Percentiles rank a stretch among this genome's conserved stretches.
These are phyloP conservation scores for Pterostichus niger DNA, from an alignment of 2,888 invertebrate species.

Conservation along the genomic window DNA sequence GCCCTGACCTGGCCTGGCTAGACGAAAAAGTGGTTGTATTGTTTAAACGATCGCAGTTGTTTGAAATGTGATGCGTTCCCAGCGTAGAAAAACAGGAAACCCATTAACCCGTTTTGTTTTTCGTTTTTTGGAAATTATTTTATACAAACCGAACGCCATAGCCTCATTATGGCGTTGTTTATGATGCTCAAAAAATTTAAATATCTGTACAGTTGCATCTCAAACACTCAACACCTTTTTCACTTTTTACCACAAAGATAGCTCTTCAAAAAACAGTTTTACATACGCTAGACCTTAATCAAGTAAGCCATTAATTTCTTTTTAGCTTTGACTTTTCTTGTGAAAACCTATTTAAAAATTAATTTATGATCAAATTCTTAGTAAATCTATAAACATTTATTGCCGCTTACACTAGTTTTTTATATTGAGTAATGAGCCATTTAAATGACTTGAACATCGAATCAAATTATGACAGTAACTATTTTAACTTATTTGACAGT, in stretches of 20 bases:
- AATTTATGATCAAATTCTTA: too few relatives aligned
- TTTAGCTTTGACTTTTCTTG: too few relatives aligned
- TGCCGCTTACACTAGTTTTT: too few relatives aligned
- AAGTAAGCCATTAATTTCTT: too few relatives aligned
- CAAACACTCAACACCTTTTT: not conserved
- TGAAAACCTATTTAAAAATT: too few relatives aligned
- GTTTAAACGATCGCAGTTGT: conserved; percentile 59
- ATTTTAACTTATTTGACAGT: too few relatives aligned
- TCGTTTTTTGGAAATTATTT: conserved; percentile 61
- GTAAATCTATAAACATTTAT: too few relatives aligned
- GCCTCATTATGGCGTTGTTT: conserved; percentile 33
- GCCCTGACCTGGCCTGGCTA: not conserved
- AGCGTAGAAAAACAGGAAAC: conserved; percentile 61
- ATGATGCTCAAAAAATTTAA: conserved; percentile 29
- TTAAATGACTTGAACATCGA: too few relatives aligned
- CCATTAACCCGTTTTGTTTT: conserved; percentile 57
- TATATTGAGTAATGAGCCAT: too few relatives aligned
- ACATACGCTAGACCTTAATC: too few relatives aligned
- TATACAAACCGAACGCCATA: conserved; percentile 42
- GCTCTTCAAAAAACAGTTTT: too few relatives aligned
- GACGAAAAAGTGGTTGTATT: conserved; percentile 64
- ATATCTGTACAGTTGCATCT: conserved; percentile 9
- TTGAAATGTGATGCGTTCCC: conserved; percentile 62
- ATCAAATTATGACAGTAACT: too few relatives aligned
- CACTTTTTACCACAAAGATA: not conserved